These are phyloP conservation scores for Odontomachus brunneus DNA, from an alignment of 1,140 invertebrate species.

Conservation along the genomic window DNA sequence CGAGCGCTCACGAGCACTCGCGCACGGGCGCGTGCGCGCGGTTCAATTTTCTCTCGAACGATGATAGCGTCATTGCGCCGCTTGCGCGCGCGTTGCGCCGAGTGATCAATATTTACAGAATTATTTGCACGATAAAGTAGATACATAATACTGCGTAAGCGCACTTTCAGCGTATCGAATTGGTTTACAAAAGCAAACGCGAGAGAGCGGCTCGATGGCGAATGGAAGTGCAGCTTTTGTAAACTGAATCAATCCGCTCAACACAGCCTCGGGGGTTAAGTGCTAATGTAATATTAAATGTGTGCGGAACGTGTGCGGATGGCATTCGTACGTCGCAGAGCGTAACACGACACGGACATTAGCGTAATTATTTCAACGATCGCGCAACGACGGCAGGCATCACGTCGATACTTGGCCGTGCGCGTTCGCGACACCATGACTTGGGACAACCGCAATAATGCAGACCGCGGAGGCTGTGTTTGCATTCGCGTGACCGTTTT, in stretches of 20 bases:
- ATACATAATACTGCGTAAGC: slow-evolving; percentile 42
- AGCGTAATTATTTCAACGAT: slow-evolving; percentile 14
- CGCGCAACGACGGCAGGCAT: too few relatives aligned
- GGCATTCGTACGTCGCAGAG: neutral
- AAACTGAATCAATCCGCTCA: slow-evolving; percentile 36
- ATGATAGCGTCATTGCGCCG: slow-evolving; percentile 41
- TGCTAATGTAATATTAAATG: slow-evolving; percentile 37
- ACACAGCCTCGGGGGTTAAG: neutral
- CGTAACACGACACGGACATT: neutral
- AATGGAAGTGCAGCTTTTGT: slow-evolving; percentile 38
- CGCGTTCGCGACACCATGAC: too few relatives aligned
- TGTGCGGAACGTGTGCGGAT: neutral
- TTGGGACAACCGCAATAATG: too few relatives aligned
- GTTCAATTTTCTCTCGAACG: slow-evolving; percentile 47
- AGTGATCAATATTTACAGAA: slow-evolving; percentile 57
- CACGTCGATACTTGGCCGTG: too few relatives aligned
- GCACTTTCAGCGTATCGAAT: slow-evolving; percentile 31
- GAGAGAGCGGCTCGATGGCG: neutral
- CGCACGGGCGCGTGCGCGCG: neutral
- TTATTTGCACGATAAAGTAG: slow-evolving; percentile 43
- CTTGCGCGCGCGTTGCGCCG: slow-evolving; percentile 15
- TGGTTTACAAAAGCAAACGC: slow-evolving; percentile 38
- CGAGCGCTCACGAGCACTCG: neutral
- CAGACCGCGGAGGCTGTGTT: slow-evolving; percentile 8
- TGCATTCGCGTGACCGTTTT: slow-evolving; percentile 51